Evolutionary conservation across 2,888 invertebrate species (phyloP).

Genomic region (Tuta absoluta): DNA sequence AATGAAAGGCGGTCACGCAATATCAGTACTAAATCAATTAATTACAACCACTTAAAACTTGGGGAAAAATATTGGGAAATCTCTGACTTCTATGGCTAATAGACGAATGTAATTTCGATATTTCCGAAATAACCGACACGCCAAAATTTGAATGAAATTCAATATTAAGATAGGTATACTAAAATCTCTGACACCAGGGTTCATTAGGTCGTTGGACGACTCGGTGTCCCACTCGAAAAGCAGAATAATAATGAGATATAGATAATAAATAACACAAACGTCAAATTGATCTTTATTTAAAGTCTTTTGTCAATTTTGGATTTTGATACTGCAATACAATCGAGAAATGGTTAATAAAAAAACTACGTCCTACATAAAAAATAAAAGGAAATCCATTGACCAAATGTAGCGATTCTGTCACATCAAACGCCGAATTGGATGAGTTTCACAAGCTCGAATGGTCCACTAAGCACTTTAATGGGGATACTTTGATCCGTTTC

Average conservation of each 20-base stretch:
- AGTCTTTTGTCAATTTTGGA: too few relatives aligned
- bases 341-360: neutral
- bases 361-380: neutral
- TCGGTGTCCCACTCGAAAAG: too few relatives aligned
- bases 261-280: too few relatives aligned
- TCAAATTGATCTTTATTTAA: too few relatives aligned
- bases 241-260: too few relatives aligned
- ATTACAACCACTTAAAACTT: neutral
- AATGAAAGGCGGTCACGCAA: conserved; percentile 13
- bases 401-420: neutral
- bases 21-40: conserved; percentile 5
- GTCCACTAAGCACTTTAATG: conserved; percentile 27
- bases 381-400: neutral
- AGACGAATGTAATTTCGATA: too few relatives aligned
- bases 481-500: conserved; percentile 24
- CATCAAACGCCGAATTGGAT: conserved; percentile 19
- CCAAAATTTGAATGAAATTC: too few relatives aligned
- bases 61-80: neutral
- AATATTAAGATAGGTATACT: too few relatives aligned
- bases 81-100: neutral
- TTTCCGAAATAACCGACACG: too few relatives aligned
- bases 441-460: conserved; percentile 10
- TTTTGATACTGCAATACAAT: too few relatives aligned
- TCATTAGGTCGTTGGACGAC: too few relatives aligned
- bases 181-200: too few relatives aligned